A percentile compares a stretch with the other conserved stretches of the same genome.
phyloP scores from a whole-genome alignment of 2,113 vertebrate genomes.

The Gobiocypris rarus region DNA sequence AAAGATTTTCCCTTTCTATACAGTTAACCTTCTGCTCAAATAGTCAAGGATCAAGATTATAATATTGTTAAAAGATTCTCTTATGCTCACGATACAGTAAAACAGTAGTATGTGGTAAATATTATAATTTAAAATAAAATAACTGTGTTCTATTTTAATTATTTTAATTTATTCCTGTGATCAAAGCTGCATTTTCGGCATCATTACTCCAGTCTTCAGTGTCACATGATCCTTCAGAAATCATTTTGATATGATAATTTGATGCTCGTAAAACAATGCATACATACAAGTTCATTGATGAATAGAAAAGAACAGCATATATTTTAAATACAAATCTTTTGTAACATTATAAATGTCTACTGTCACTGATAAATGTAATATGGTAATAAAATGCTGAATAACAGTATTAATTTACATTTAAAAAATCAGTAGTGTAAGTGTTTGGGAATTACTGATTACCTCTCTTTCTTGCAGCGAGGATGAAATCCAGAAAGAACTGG shows the following conservation, averaged over 20 bases:
- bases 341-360: neutral
- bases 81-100: neutral
- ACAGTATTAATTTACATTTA: too few species aligned
- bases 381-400: too few species aligned
- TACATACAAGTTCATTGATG: too few species aligned
- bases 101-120: neutral
- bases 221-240: neutral
- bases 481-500: constrained; percentile 94
- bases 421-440: neutral
- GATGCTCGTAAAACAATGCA: neutral
- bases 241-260: neutral
- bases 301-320: neutral
- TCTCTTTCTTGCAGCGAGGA: constrained; percentile 85
- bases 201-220: neutral
- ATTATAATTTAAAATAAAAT: neutral
- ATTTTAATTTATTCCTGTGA: neutral
- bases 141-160: neutral
- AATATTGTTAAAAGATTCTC: neutral
- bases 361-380: neutral
- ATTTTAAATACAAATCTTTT: neutral
- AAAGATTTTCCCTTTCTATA: too few species aligned
- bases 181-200: neutral
- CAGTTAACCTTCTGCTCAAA: neutral
- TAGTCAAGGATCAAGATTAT: too few species aligned
- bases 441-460: neutral